Evolutionary conservation across 2,888 invertebrate genomes (phyloP).

Genomic region (Caenorhabditis japonica): DNA sequence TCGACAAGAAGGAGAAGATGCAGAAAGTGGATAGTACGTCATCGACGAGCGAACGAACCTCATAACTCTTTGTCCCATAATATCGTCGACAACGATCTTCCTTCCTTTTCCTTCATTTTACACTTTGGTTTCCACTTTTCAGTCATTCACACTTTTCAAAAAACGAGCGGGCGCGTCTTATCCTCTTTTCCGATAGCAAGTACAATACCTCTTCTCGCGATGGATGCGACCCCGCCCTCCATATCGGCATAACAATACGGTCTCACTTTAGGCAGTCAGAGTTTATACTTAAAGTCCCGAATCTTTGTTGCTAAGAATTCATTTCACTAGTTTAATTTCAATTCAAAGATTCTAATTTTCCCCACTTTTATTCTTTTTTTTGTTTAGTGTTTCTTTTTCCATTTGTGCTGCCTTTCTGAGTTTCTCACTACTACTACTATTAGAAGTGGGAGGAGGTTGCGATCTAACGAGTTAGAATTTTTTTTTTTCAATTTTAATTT

Average conservation of each 20-base stretch:
- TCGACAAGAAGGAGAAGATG: not conserved
- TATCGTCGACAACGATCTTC: constrained; percentile 47
- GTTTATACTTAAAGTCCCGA: constrained; percentile 15
- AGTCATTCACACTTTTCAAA: constrained; percentile 35
- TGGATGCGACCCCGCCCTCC: constrained; percentile 38
- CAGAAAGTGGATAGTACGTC: constrained; percentile 19
- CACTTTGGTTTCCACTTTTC: constrained; percentile 23
- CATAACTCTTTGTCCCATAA: constrained; percentile 46
- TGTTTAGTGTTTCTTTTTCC: not conserved
- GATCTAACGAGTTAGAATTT: constrained; percentile 23
- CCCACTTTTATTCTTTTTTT: too few species aligned
- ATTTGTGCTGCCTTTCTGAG: constrained; percentile 5
- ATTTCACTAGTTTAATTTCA: not conserved
- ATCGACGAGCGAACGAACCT: constrained; percentile 30
- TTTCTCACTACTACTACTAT: not conserved
- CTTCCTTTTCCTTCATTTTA: constrained; percentile 28
- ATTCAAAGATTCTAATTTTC: constrained; percentile 16
- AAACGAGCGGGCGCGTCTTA: not conserved
- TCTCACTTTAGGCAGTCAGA: constrained; percentile 35
- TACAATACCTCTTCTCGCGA: constrained; percentile 35
- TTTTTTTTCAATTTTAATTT: not conserved
- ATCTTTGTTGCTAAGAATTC: too few species aligned
- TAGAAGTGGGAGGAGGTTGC: not conserved
- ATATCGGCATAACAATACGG: constrained; percentile 39
- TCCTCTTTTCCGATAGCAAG: constrained; percentile 21